Conservation (phyloP, 2,113 vertebrate species). For the Chaetorhynchus papuensis region DNA sequence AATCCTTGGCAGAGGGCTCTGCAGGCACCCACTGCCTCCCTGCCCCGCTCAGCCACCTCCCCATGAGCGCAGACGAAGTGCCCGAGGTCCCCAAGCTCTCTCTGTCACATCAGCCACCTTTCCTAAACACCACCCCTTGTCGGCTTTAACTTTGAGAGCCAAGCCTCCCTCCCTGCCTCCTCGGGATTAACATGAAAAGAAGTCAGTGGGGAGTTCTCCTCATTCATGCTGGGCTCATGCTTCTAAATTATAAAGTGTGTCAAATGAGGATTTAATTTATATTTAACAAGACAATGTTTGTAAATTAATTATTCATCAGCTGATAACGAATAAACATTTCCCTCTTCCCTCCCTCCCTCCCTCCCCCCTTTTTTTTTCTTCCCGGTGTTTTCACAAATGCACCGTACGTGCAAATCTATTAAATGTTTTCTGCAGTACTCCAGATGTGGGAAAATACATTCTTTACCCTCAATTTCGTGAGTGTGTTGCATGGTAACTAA, state of each 20-base stretch:
- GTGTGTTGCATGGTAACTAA: slow-evolving; percentile 28
- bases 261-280: slow-evolving; percentile 63
- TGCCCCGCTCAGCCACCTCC: not conserved
- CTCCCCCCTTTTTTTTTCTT: not conserved
- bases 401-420: slow-evolving; percentile 9
- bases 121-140: not conserved
- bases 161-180: not conserved
- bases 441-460: slow-evolving; percentile 22
- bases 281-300: slow-evolving; percentile 56
- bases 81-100: not conserved
- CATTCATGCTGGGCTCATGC: not conserved
- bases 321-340: slow-evolving; percentile 38
- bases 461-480: slow-evolving; percentile 22
- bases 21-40: not conserved
- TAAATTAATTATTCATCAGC: slow-evolving; percentile 64
- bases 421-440: slow-evolving; percentile 15
- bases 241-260: slow-evolving; percentile 47
- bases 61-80: accelerated
- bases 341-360: not conserved
- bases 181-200: not conserved
- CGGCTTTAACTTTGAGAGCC: not conserved
- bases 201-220: slow-evolving; percentile 15
- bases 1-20: not conserved
- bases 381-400: slow-evolving; percentile 10
- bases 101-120: not conserved